phyloP scores from a whole-genome alignment of 2,113 vertebrate species.

The Apteryx mantelli region DNA sequence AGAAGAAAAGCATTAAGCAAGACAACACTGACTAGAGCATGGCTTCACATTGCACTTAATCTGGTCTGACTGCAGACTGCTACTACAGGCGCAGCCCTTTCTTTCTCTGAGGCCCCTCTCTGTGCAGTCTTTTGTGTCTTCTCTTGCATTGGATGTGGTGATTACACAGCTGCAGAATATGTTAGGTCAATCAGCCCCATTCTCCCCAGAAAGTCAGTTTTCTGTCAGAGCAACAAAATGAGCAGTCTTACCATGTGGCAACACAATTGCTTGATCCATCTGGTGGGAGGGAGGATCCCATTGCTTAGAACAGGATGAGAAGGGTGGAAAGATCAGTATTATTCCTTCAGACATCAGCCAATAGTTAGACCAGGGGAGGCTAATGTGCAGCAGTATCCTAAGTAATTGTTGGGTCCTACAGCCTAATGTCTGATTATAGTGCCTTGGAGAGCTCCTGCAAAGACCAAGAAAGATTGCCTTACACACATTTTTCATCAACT shows the following conservation, averaged over 20 bases:
- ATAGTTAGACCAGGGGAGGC: neutral
- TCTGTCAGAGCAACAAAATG: neutral
- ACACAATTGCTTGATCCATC: accelerated
- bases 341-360: neutral
- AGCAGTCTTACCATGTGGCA: accelerated
- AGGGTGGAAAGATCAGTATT: neutral
- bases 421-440: neutral
- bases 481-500: neutral
- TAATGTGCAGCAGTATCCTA: neutral
- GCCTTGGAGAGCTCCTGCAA: neutral
- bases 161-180: neutral
- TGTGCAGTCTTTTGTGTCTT: neutral
- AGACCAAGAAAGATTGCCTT: neutral
- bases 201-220: neutral
- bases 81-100: neutral
- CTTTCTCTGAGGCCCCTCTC: neutral
- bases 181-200: neutral
- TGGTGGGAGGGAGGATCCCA: neutral
- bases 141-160: accelerated
- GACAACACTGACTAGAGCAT: neutral
- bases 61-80: neutral
- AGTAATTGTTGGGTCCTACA: neutral
- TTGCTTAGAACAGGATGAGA: neutral
- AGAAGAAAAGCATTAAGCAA: neutral
- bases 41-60: neutral